phyloP scores from a whole-genome alignment of 2,888 invertebrate species.

The Cinara cedri region DNA sequence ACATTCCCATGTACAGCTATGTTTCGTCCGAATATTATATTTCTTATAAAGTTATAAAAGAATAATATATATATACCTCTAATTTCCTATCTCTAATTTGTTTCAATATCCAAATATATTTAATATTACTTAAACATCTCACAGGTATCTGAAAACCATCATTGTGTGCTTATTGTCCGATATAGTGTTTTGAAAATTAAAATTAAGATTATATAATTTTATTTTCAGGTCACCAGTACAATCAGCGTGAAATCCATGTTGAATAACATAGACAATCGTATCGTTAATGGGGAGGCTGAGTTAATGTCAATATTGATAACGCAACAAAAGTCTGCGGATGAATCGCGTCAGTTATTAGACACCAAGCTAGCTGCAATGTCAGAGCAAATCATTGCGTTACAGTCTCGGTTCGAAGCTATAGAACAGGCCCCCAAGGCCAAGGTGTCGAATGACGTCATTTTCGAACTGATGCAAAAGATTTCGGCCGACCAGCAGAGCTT shows the following conservation, averaged over 20 bases:
- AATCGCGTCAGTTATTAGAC: conserved; percentile 14
- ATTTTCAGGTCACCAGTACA: conserved; percentile 15
- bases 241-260: neutral
- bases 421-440: conserved; percentile 23
- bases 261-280: conserved; percentile 18
- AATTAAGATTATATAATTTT: neutral
- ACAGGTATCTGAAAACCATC: too few relatives aligned
- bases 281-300: neutral
- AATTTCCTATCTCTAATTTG: too few relatives aligned
- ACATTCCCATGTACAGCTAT: too few relatives aligned
- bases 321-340: conserved; percentile 1
- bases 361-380: conserved; percentile 5
- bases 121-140: too few relatives aligned
- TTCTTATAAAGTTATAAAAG: too few relatives aligned
- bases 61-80: too few relatives aligned
- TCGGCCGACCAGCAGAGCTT: neutral
- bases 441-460: conserved; percentile 65
- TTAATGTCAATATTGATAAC: conserved; percentile 16
- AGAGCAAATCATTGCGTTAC: conserved; percentile 7
- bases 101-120: too few relatives aligned
- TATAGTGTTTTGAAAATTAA: too few relatives aligned
- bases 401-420: neutral
- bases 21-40: too few relatives aligned
- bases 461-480: conserved; percentile 62
- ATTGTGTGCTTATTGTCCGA: too few relatives aligned